Conservation (phyloP, 2,797 vertebrate species). For the Alfaro cultratus region DNA sequence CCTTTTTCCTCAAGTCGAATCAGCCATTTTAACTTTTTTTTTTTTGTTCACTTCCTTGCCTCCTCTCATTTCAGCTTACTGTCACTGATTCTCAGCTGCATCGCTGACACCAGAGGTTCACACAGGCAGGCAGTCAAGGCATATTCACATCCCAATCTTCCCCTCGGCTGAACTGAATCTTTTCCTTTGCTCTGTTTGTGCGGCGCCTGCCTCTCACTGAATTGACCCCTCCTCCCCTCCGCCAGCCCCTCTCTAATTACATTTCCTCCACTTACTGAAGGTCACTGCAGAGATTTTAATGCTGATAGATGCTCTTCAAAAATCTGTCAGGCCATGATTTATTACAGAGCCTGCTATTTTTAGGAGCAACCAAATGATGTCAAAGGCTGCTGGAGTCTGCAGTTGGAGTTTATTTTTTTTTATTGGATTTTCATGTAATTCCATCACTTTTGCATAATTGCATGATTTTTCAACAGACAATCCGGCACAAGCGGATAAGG, state of each 20-base stretch:
- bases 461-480: neutral
- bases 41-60: conserved; percentile 15
- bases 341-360: conserved; percentile 15
- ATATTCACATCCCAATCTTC: neutral
- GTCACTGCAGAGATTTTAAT: conserved; percentile 13
- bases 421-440: neutral
- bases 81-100: neutral
- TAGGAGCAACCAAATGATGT: neutral
- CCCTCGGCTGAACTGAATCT: neutral
- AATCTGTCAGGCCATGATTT: neutral
- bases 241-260: neutral
- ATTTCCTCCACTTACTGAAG: conserved; percentile 14
- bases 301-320: conserved; percentile 8
- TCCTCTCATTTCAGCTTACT: conserved; percentile 15
- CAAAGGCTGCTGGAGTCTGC: neutral
- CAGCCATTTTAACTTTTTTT: conserved; percentile 26
- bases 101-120: neutral
- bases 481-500: neutral
- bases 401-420: neutral
- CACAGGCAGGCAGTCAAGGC: neutral
- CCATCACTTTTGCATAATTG: neutral
- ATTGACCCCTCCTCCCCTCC: neutral
- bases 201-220: conserved; percentile 7
- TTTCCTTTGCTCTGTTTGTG: neutral
- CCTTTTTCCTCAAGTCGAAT: neutral